Evolutionary conservation across 2,888 invertebrate species (phyloP).

Genomic region (Rhagonycha lutea): DNA sequence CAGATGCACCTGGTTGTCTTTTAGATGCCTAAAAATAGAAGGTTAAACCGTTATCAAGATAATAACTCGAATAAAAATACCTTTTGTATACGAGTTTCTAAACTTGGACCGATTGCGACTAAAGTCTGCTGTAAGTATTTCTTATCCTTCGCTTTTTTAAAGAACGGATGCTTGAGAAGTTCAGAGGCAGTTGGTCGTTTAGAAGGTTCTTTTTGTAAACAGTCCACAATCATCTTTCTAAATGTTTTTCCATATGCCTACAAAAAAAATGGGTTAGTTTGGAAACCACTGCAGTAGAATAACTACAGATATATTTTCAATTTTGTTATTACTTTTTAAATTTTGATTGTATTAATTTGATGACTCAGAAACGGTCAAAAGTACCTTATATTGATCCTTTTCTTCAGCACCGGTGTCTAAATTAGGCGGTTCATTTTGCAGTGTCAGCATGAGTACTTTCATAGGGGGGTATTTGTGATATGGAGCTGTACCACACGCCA

Average conservation of each 20-base stretch:
- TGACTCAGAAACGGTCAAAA: no score
- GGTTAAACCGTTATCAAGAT: neutral
- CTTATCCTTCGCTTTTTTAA: conserved; percentile 95
- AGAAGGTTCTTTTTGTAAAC: conserved; percentile 92
- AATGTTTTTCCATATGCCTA: conserved; percentile 93
- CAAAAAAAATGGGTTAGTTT: conserved; percentile 8
- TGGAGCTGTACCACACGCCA: conserved; percentile 97
- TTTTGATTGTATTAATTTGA: no score
- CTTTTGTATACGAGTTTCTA: conserved; percentile 90
- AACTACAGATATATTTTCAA: no score
- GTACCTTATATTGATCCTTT: conserved; percentile 91
- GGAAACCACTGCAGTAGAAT: no score
- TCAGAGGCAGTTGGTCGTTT: conserved; percentile 95
- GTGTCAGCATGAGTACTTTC: conserved; percentile 97
- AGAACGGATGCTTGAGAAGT: conserved; percentile 94
- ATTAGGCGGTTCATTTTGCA: conserved; percentile 97
- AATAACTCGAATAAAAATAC: conserved; percentile 53
- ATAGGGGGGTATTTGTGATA: conserved; percentile 99
- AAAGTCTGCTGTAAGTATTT: conserved; percentile 85
- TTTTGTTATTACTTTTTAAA: no score
- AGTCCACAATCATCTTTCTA: conserved; percentile 94
- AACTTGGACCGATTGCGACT: conserved; percentile 83
- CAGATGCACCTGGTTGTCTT: conserved; percentile 85
- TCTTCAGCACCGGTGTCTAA: conserved; percentile 94
- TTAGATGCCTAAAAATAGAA: conserved; percentile 61